phyloP scores from a whole-genome alignment of 53 echinoderm and acorn worm genomes.

The Actinopyga echinites region DNA sequence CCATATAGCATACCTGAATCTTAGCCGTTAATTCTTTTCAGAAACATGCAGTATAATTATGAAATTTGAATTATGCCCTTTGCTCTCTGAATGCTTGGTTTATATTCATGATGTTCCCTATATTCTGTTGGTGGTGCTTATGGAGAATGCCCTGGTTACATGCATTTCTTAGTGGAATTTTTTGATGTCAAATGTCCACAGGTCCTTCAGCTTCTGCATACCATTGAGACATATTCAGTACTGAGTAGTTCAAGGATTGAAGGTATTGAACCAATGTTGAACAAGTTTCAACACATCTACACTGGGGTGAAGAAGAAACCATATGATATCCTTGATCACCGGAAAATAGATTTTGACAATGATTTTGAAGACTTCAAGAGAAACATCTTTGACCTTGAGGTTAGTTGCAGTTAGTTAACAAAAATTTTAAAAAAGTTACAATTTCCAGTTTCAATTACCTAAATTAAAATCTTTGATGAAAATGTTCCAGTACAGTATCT shows the following conservation, averaged over 20 bases:
- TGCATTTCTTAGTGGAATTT: too few species aligned
- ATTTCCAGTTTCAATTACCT: too few species aligned
- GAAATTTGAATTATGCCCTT: too few species aligned
- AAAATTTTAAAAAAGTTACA: too few species aligned
- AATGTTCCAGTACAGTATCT: not conserved
- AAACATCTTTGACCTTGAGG: conserved; percentile 82
- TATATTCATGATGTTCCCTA: too few species aligned
- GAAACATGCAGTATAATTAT: too few species aligned
- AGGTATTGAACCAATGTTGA: conserved; percentile 89
- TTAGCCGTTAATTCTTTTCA: too few species aligned
- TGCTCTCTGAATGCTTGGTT: too few species aligned
- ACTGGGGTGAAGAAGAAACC: conserved; percentile 93
- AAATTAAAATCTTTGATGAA: too few species aligned
- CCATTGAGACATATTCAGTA: conserved; percentile 86
- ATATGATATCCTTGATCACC: conserved; percentile 90
- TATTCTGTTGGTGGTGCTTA: too few species aligned
- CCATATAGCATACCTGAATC: too few species aligned
- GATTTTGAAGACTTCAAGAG: conserved; percentile 97
- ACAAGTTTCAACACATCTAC: conserved; percentile 91
- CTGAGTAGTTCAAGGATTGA: conserved; percentile 85
- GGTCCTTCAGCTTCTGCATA: conserved; percentile 80
- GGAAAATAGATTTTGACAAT: conserved; percentile 92
- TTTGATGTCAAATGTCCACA: conserved; percentile 7
- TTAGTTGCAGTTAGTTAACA: conserved; percentile 6
- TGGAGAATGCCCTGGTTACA: too few species aligned